Evolutionary conservation across 2,888 invertebrate species (phyloP), one percentile per base, ranked within the genome.

Genomic region (Drosophila lutescens): DNA sequence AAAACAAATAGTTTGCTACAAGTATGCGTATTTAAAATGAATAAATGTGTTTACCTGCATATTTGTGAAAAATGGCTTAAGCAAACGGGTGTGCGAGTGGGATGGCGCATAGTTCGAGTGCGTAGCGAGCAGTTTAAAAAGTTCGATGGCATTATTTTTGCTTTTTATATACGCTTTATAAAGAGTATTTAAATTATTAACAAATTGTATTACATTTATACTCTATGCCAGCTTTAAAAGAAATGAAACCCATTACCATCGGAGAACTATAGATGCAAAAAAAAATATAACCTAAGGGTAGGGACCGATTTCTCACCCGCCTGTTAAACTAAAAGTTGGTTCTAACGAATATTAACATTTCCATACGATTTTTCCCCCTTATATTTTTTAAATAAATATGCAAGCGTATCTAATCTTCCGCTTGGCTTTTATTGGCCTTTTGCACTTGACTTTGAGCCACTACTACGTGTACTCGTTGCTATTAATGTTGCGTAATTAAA

Each of bases 51-150:
- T 6, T 38, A 6, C 12, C 2, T 38, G 6, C n/a, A 38, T 20
- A 9, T 17, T 4, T 17, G 9, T 41, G 41, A 41, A 17, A 10
- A 9, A 41, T 20, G 43, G 5, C 17, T 17, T 41, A 10, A 41
- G n/a, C 38, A 38, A 38, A 38, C 38, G n/a, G 38, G 38, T 38
- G 13, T 38, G 13, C 38, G 38, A 38, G 7, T 2, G 6, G 38
- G 13, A 38, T 8, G 6, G n/a, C n/a, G 38, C n/a, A 38, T 6
- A 15, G 44, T 44, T 58, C n/a, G 49, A 49, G 43, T 63, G 53
- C 53, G 43, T 62, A 58, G 65, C 54, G 59, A 74, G 83, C 83
- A 82, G 86, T 82, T 81, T 76, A 86, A 81, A 86, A 67, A 85
- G 76, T 20, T 49, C 41, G 69, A 76, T 80, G 80, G 20, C 34